Conservation (phyloP, 2,113 vertebrate species). For the Phrynosoma blainvillii region DNA sequence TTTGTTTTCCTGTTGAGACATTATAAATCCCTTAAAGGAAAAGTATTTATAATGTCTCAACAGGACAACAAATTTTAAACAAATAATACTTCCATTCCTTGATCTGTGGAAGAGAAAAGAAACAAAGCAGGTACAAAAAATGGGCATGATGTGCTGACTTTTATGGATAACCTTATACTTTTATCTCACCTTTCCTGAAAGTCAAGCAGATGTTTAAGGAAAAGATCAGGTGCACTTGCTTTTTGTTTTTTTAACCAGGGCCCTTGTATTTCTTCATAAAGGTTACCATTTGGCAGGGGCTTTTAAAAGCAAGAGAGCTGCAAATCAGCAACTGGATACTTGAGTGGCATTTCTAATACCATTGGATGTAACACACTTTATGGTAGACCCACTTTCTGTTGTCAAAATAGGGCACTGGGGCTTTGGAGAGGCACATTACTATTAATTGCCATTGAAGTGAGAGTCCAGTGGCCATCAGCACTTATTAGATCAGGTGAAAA, state of each 20-base stretch:
- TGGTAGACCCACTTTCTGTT: conserved; percentile 19
- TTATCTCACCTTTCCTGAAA: conserved; percentile 35
- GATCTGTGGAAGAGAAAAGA: conserved; percentile 12
- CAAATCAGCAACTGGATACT: conserved; percentile 28
- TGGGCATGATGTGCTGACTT: neutral
- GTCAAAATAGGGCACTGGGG: neutral
- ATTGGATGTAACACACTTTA: neutral
- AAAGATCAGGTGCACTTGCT: neutral
- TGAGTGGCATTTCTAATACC: conserved; percentile 26
- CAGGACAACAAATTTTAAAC: no score
- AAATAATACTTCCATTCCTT: no score
- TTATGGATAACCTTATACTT: conserved; percentile 28
- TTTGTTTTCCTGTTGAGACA: no score
- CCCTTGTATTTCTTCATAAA: conserved; percentile 28
- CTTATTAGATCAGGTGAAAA: conserved; percentile 68
- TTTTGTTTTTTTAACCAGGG: conserved; percentile 14
- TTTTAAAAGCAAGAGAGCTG: conserved; percentile 25
- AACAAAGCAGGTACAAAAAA: conserved; percentile 25
- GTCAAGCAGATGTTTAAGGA: conserved; percentile 29
- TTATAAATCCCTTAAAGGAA: no score
- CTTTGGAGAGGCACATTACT: conserved; percentile 17
- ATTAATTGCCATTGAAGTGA: conserved; percentile 45
- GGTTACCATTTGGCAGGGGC: conserved; percentile 14
- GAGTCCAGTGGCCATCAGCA: conserved; percentile 68
- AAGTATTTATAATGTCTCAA: no score